Conservation (phyloP, 2,113 vertebrate genomes). For the Epinephelus fuscoguttatus region DNA sequence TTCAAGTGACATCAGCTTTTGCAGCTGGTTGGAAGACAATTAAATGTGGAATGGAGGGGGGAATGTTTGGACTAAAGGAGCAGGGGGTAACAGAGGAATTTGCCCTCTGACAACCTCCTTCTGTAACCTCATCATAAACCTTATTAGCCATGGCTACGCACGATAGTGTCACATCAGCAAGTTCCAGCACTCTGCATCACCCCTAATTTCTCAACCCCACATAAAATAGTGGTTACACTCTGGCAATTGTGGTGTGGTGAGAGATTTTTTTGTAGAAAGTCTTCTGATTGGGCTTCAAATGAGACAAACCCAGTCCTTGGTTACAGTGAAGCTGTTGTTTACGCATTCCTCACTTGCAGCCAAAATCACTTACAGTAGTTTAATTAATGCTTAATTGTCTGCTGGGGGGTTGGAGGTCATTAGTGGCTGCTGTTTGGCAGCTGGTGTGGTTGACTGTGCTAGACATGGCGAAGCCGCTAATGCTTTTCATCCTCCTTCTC, state of each 20-base stretch:
- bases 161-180: constrained; percentile 70
- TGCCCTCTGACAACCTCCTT: constrained; percentile 66
- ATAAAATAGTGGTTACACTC: constrained; percentile 65
- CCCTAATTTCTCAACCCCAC: constrained; percentile 59
- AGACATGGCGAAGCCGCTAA: constrained; percentile 31
- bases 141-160: constrained; percentile 41
- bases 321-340: constrained; percentile 58
- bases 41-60: constrained; percentile 66
- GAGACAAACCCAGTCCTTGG: constrained; percentile 40
- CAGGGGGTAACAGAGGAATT: constrained; percentile 61
- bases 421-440: constrained; percentile 60
- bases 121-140: constrained; percentile 69
- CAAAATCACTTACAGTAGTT: constrained; percentile 63
- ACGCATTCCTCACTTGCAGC: constrained; percentile 59
- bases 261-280: constrained; percentile 48
- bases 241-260: constrained; percentile 54
- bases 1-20: constrained; percentile 78
- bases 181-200: constrained; percentile 59
- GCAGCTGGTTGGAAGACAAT: constrained; percentile 80
- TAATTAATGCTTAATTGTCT: constrained; percentile 73
- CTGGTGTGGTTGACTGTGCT: constrained; percentile 26
- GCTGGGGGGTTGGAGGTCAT: constrained; percentile 40
- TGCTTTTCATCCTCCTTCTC: constrained; percentile 32
- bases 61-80: constrained; percentile 48
- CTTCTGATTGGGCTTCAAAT: constrained; percentile 70